A percentile compares a stretch with the other conserved stretches of the same genome.
phyloP scores from a whole-genome alignment of 1,140 invertebrate genomes.

The Atta colombica region DNA sequence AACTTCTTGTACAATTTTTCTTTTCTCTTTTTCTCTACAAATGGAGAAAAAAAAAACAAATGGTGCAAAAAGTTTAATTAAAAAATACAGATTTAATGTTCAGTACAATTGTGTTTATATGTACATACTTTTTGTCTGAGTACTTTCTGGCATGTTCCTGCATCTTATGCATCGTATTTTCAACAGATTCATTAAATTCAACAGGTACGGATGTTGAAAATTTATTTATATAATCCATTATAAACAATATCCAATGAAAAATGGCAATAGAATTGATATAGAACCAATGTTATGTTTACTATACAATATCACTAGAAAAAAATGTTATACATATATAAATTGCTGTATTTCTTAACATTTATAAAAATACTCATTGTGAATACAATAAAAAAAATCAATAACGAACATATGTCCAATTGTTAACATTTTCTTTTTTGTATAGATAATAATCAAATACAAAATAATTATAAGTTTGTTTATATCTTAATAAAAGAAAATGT shows the following conservation, averaged over 20 bases:
- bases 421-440: background rate
- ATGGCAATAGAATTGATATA: too few relatives aligned
- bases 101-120: background rate
- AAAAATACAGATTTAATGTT: background rate
- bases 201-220: constrained; percentile 70
- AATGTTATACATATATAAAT: background rate
- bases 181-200: constrained; percentile 80
- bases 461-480: background rate
- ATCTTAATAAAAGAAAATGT: background rate
- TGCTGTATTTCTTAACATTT: background rate
- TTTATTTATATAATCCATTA: constrained; percentile 26
- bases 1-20: too few relatives aligned
- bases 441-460: constrained; percentile 1
- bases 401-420: too few relatives aligned
- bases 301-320: constrained; percentile 29
- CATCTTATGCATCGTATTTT: constrained; percentile 68
- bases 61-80: too few relatives aligned
- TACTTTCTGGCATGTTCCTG: constrained; percentile 72
- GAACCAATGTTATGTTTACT: too few relatives aligned
- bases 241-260: background rate
- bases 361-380: background rate
- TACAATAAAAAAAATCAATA: background rate
- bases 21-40: too few relatives aligned
- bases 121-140: constrained; percentile 68
- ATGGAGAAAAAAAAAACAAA: too few relatives aligned